Base-by-base conservation (phyloP, 37 sponge, comb jelly and placozoan genomes). In the Spongia lamella region DNA sequence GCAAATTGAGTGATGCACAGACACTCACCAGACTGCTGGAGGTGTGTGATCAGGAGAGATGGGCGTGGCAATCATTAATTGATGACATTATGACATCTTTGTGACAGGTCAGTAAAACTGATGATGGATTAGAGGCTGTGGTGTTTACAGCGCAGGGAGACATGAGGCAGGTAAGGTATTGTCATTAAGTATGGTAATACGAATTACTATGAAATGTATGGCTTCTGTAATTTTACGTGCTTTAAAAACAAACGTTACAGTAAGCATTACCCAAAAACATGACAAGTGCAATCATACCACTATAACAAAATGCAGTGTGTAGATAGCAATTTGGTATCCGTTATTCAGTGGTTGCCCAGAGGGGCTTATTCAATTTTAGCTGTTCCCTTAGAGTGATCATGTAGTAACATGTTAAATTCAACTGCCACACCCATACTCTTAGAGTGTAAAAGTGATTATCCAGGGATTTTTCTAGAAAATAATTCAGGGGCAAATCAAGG, bases 121-220 rank as follows among this genome's bases (percentile, higher is more conserved):
- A 97, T 66, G 98, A 94, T 63, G 98, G 98, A 16, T 47, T 97
- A 35, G 98, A 97, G 68, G 98, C 98, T 0, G 52, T 94, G 1
- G 81, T 97, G 15, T 97, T 97, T 83, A 97, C 98, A 30, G 95
- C 98, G 29, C 95, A 97, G 61, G 98, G 98, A 17, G 98, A 97
- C 79, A 97, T 97, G 98, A 78, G 98, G 77, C 98, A 97, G 78
- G 95, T 90, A 29, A 55, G 84, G 61, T 32, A 27, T 79, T 49
- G 47, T 36, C 33, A n/a, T n/a, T n/a, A n/a, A n/a, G n/a, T n/a
- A n/a, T n/a, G n/a, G n/a, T n/a, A n/a, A n/a, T n/a, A n/a, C n/a
- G n/a, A n/a, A n/a, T n/a, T n/a, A n/a, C n/a, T n/a, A n/a, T n/a
- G n/a, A n/a, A n/a, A n/a, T n/a, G n/a, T n/a, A n/a, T n/a, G n/a